Conservation (phyloP, 1,140 invertebrate species). For the Drosophila kanapiae region DNA sequence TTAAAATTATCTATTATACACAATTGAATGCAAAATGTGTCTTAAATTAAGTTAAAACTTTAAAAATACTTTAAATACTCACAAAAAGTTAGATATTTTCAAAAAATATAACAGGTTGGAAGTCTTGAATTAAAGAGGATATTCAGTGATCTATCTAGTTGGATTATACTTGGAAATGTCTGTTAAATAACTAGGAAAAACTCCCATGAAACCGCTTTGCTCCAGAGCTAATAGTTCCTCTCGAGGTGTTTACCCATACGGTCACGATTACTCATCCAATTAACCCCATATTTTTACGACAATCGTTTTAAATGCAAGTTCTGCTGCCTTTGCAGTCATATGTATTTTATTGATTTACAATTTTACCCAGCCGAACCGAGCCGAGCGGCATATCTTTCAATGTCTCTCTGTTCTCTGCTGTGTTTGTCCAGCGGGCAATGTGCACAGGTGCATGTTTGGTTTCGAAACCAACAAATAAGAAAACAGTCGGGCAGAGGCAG, state of each 20-base stretch:
- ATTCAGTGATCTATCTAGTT: not conserved
- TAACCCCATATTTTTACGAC: conserved; percentile 15
- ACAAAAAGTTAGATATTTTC: no score
- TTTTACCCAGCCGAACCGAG: conserved; percentile 21
- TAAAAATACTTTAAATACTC: no score
- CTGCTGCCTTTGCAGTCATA: not conserved
- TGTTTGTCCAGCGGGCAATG: conserved; percentile 34
- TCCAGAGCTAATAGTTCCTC: not conserved
- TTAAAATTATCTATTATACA: no score
- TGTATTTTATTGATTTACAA: conserved; percentile 30
- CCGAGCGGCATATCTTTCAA: not conserved
- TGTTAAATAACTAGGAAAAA: not conserved
- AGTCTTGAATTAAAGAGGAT: not conserved
- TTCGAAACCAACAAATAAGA: conserved; percentile 46
- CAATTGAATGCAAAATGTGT: no score
- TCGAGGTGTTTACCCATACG: not conserved
- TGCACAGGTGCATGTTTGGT: conserved; percentile 56
- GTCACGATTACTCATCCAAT: conserved; percentile 21
- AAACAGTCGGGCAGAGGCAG: conserved; percentile 8
- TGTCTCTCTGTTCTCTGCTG: not conserved
- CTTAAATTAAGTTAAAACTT: no score
- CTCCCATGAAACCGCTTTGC: not conserved
- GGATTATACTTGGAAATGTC: not conserved
- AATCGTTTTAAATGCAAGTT: not conserved
- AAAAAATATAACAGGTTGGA: not conserved